Base-by-base conservation (phyloP, 2,113 vertebrate species). In the Hylia prasina region DNA sequence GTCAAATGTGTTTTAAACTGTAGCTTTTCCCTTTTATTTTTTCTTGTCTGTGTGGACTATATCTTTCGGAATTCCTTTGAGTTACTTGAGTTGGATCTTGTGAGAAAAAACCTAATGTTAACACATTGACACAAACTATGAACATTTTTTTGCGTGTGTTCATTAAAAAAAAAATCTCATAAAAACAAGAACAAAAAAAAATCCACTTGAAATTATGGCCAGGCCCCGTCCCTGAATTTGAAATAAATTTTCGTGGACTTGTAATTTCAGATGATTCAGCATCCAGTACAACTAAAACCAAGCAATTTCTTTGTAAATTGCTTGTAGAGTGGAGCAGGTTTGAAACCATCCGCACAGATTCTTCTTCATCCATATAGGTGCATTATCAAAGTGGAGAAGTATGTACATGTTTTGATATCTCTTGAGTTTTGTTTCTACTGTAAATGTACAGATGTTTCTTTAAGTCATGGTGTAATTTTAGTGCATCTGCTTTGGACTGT, bases 371-470 rank as follows among this genome's bases (percentile, higher is more conserved):
- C 21, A 47, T 6, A 54, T 2, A 54, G 23, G 12, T 25, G 3
- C 9, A 12, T 65, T 69, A 56, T 11, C 31, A 53, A 50, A 85
- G 30, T 27, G 8, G 33, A 58, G 10, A 14, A 28, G 2, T 6
- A 19, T 5, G 5, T 44, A 0, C 1, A 6, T 17, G 44, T 82
- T 48, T 30, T 1, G 5, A 73, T 37, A 61, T 28, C 31, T 48
- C 8, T 7, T 45, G 53, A 13, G 5, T 11, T 78, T 58, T 58
- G 9, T 68, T 84, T 68, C 51, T 58, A 1, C 24, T 53, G 21
- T 30, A 50, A 87, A 35, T 7, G 4, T 33, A 64, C 11, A 76
- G 18, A 23, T 8, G 37, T n/a, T 50, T 48, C 11, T 63, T 79
- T 37, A 75, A 66, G 44, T 24, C 0, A 0, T 13, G 7, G 4